Base-by-base conservation (phyloP, 1,140 invertebrate genomes). In the Oedothorax gibbosus region DNA sequence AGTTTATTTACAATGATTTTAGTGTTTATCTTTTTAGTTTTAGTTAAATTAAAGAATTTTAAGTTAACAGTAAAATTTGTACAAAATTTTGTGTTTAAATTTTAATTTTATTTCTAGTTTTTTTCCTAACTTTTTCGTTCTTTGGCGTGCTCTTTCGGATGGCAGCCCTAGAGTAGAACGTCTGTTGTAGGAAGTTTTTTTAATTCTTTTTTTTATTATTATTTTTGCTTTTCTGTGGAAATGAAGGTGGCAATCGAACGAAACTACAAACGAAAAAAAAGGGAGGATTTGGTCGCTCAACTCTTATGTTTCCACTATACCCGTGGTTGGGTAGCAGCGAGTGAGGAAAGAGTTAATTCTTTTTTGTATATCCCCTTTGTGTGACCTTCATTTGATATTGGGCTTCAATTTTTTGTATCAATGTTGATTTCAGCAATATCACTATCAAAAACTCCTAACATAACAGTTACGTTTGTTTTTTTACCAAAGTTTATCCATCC, bases 341-440 rank as follows among this genome's bases (percentile, higher is more conserved):
- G 81, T 60, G 69, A 75, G 65, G 71, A 83, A 75, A 83, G 81
- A 83, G 81, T 83, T 75, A 75, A 56, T 56, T 69, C 50, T 64
- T 54, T n/a, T 49, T 71, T 71, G 49, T 71, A 51, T 11, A 50
- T n/a, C n/a, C 62, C 62, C 49, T 71, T 77, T 60, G 11, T 49
- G 21, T 18, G 79, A 82, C 81, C 81, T 83, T 60, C 50, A 75
- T 14, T 14, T 83, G 81, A 83, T 72, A 83, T 83, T 83, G 49
- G 56, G 10, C 4, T 57, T 21, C 3, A 57, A 50, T 66, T 51
- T 64, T n/a, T 78, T 50, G 18, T 11, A n/a, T 62, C 2, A 62
- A 15, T 18, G 57, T 2, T 2, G 18, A 18, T 15, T 15, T 15
- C 12, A 18, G 12, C 57, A 62, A 62, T 12, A 62, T 15, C 12